phyloP scores from a whole-genome alignment of 2,797 vertebrate genomes.

The Cynodonichthys magdalenae region DNA sequence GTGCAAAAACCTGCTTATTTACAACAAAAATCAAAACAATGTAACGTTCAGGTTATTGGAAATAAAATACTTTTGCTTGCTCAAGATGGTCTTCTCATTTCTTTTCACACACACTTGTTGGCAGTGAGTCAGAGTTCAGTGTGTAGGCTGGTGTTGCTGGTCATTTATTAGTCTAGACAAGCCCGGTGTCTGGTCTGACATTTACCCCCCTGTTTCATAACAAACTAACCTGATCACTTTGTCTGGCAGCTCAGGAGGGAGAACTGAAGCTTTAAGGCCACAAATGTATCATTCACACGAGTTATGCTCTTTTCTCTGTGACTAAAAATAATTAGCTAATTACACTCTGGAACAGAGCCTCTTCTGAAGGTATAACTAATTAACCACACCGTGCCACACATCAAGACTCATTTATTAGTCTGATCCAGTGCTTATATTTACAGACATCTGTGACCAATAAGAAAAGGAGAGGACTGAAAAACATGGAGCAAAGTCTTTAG shows the following conservation, averaged over 20 bases:
- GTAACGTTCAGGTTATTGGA: not conserved
- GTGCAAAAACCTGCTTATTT: not conserved
- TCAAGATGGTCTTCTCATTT: not conserved
- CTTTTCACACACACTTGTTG: conserved; percentile 1
- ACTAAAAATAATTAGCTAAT: conserved; percentile 19
- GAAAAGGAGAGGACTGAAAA: conserved; percentile 15
- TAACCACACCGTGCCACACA: conserved; percentile 7
- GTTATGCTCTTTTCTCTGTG: not conserved
- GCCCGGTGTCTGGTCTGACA: conserved; percentile 35
- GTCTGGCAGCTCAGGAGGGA: conserved; percentile 24
- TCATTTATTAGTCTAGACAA: conserved; percentile 39
- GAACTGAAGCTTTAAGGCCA: not conserved
- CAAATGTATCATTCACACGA: not conserved
- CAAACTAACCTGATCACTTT: conserved; percentile 33
- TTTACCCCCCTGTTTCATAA: conserved; percentile 35
- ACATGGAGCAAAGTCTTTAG: not conserved
- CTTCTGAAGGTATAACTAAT: conserved; percentile 27
- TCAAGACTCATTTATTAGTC: conserved; percentile 39
- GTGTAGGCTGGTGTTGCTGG: conserved; percentile 21
- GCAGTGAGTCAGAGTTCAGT: conserved; percentile 8
- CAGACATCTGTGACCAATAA: conserved; percentile 33
- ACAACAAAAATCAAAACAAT: not conserved
- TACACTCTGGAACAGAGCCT: conserved; percentile 3
- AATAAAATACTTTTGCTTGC: not conserved
- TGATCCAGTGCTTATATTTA: conserved; percentile 38